A percentile compares a stretch with the other conserved stretches of the same genome.
Conservation (phyloP, 2,888 invertebrate species). For the Diogma glabrata region DNA sequence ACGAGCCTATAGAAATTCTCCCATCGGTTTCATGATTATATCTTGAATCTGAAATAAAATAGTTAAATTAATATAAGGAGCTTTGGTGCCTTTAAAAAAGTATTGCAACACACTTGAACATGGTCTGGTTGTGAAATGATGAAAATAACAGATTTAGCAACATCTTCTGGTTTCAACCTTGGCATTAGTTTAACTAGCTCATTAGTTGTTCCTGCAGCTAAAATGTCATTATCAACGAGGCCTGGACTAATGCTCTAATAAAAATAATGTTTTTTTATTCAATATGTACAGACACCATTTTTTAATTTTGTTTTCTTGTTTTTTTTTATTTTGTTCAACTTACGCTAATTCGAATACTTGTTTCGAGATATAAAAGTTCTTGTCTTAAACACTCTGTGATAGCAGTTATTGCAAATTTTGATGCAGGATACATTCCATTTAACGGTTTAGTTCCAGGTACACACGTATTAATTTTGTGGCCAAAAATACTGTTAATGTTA, state of each 20-base stretch:
- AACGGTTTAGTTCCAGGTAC: conserved; percentile 25
- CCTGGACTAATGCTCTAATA: conserved; percentile 24
- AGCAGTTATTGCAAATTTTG: conserved; percentile 29
- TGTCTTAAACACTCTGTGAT: conserved; percentile 31
- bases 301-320: too few relatives aligned
- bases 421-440: conserved; percentile 25
- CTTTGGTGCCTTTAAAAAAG: too few relatives aligned
- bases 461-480: conserved; percentile 24
- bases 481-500: conserved; percentile 25
- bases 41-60: too few relatives aligned
- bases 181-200: conserved; percentile 24
- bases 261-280: not conserved
- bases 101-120: too few relatives aligned
- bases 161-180: conserved; percentile 22
- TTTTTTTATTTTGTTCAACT: too few relatives aligned
- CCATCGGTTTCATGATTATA: too few relatives aligned
- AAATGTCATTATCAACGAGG: conserved; percentile 23
- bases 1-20: too few relatives aligned
- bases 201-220: conserved; percentile 21
- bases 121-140: conserved; percentile 24
- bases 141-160: conserved; percentile 24
- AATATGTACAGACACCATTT: not conserved
- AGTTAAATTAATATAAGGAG: too few relatives aligned
- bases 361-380: conserved; percentile 26
- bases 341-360: conserved; percentile 29